Percentiles rank a stretch among this genome's conserved stretches.
Conservation (phyloP, 1,140 invertebrate species). For the Solenopsis invicta region DNA sequence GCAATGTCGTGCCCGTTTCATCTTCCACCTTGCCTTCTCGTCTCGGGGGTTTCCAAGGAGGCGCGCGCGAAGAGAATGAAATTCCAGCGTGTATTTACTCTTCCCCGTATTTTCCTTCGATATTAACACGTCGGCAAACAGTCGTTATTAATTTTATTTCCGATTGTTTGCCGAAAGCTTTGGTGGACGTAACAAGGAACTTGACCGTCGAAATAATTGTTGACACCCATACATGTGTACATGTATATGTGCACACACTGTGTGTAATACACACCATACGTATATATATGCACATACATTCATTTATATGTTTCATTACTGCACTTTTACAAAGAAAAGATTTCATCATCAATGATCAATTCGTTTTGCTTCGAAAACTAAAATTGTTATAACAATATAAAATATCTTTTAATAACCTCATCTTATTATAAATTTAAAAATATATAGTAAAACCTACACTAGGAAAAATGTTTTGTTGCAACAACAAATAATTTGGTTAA, state of each 20-base stretch:
- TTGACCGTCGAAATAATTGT: conserved; percentile 61
- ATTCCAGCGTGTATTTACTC: conserved; percentile 72
- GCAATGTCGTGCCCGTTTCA: conserved; percentile 58
- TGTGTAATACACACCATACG: too few species aligned
- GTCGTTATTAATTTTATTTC: conserved; percentile 76
- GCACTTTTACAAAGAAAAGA: conserved; percentile 15
- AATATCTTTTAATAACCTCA: background rate
- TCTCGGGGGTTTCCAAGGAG: conserved; percentile 54
- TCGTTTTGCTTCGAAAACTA: background rate
- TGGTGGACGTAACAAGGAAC: conserved; percentile 44
- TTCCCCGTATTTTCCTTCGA: conserved; percentile 72
- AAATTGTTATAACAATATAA: background rate
- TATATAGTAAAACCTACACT: background rate
- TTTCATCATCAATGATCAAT: background rate
- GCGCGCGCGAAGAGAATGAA: conserved; percentile 69
- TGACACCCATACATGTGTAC: background rate
- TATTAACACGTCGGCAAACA: conserved; percentile 75
- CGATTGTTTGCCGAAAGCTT: conserved; percentile 58
- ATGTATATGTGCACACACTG: too few species aligned
- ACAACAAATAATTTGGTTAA: too few species aligned
- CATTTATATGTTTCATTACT: conserved; percentile 10
- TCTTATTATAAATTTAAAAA: background rate
- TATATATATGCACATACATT: background rate
- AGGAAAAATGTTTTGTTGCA: too few species aligned
- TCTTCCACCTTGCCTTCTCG: conserved; percentile 54